A percentile compares a stretch with the other conserved stretches of the same genome.
These are phyloP conservation scores for Manis pentadactyla DNA, from an alignment of 2,797 vertebrate species.

Conservation along the genomic window DNA sequence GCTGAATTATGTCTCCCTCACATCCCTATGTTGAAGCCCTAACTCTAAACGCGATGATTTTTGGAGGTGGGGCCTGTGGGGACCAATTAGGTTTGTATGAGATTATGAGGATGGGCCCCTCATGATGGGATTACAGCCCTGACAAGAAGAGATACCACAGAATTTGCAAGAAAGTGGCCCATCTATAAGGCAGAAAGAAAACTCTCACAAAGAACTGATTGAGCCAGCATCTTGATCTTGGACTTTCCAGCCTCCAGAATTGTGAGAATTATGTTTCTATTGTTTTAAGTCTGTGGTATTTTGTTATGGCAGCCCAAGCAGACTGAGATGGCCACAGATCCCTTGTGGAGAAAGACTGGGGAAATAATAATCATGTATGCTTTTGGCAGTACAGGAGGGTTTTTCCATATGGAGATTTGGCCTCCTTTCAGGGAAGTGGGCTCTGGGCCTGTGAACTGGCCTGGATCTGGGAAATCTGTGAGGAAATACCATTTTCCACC, in stretches of 20 bases:
- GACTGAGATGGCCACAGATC: neutral
- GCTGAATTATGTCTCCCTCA: neutral
- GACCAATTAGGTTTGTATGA: neutral
- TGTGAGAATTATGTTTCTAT: neutral
- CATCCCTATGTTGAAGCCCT: neutral
- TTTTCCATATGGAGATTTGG: neutral
- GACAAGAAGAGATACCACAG: neutral
- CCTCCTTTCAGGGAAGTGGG: constrained; percentile 2
- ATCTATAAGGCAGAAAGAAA: neutral
- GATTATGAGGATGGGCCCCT: neutral
- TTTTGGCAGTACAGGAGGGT: neutral
- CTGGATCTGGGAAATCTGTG: neutral
- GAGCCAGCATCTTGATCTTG: neutral
- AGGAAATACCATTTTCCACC: constrained; percentile 5
- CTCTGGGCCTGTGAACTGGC: neutral
- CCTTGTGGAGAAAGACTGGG: neutral
- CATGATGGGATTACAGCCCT: neutral
- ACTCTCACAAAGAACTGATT: neutral
- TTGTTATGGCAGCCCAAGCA: neutral
- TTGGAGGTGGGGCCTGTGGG: neutral
- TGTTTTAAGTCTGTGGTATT: neutral
- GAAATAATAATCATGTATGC: constrained; percentile 12
- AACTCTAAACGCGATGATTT: neutral
- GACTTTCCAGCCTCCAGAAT: neutral
- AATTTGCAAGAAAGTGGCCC: neutral